These are phyloP conservation scores for Nasonia giraulti DNA, from an alignment of 1,140 invertebrate genomes.

Conservation along the genomic window DNA sequence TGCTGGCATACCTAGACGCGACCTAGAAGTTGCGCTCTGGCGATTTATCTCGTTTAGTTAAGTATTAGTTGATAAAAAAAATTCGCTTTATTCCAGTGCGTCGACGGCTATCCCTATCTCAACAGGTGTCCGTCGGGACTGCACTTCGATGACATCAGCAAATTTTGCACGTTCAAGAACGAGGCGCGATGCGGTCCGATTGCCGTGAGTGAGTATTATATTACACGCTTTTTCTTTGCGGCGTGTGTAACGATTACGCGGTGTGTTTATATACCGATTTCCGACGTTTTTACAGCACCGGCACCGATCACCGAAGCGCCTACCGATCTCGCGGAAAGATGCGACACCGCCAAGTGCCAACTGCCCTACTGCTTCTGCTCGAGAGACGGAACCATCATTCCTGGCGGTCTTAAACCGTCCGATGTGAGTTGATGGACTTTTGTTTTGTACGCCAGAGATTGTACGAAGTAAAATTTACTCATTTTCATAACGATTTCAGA, in stretches of 20 bases:
- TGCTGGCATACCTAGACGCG: conserved; percentile 35
- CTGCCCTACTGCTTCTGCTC: conserved; percentile 96
- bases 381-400: conserved; percentile 90
- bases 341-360: conserved; percentile 83
- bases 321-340: conserved; percentile 84
- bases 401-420: conserved; percentile 85
- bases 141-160: conserved; percentile 92
- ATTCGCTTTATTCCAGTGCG: conserved; percentile 79
- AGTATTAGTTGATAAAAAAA: neutral
- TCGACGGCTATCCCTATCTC: conserved; percentile 89
- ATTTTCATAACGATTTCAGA: conserved; percentile 75
- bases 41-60: too few species aligned
- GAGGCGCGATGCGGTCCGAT: conserved; percentile 93
- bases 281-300: conserved; percentile 77
- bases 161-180: conserved; percentile 93
- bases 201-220: conserved; percentile 82
- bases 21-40: too few species aligned
- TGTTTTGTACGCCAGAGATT: neutral
- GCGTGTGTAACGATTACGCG: neutral
- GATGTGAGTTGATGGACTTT: conserved; percentile 77
- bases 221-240: neutral
- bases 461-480: neutral
- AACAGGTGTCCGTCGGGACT: conserved; percentile 91
- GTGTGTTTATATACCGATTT: neutral
- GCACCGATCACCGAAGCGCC: conserved; percentile 87